phyloP scores from a whole-genome alignment of 2,888 invertebrate genomes.

The Drosophila incognita region DNA sequence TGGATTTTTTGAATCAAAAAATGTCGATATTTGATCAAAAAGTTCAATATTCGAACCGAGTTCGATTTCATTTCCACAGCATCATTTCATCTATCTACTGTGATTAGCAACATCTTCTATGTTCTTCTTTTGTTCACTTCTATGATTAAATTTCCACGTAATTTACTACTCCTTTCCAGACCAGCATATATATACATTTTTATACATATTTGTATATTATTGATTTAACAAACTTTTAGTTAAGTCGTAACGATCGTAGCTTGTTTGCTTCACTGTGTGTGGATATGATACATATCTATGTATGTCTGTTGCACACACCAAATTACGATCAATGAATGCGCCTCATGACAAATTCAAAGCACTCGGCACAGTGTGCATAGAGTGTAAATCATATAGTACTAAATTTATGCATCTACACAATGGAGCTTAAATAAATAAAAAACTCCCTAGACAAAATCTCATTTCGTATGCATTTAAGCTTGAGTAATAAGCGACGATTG shows the following conservation, averaged over 20 bases:
- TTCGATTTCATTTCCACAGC: background rate
- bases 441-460: conserved; percentile 65
- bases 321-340: conserved; percentile 29
- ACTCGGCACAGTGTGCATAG: conserved; percentile 44
- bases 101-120: background rate
- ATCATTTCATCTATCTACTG: background rate
- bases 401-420: conserved; percentile 52
- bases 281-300: conserved; percentile 4
- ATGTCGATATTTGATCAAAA: background rate
- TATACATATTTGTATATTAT: background rate
- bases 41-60: background rate
- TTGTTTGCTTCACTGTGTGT: conserved; percentile 3
- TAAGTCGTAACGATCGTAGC: background rate
- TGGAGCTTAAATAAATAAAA: conserved; percentile 60
- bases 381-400: conserved; percentile 67
- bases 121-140: background rate
- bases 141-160: conserved; percentile 14
- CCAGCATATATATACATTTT: background rate
- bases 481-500: conserved; percentile 60
- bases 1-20: background rate
- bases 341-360: conserved; percentile 55
- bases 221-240: conserved; percentile 2
- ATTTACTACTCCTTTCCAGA: conserved; percentile 11
- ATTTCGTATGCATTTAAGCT: conserved; percentile 82
- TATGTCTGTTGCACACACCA: conserved; percentile 18